These are phyloP conservation scores for Strigops habroptila DNA, from an alignment of 2,113 vertebrate species.

Conservation along the genomic window DNA sequence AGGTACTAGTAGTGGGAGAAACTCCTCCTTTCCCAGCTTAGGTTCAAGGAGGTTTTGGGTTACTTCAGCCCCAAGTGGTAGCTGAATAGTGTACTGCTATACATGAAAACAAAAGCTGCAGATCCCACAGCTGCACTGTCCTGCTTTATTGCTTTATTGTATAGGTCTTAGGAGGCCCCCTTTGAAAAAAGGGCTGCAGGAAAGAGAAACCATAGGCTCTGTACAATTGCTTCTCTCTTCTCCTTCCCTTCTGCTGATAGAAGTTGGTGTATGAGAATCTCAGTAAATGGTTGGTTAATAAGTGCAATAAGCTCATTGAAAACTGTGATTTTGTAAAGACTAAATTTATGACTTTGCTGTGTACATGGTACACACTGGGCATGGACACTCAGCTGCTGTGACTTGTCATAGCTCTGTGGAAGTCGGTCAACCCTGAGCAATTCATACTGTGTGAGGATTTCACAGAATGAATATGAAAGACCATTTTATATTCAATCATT, in stretches of 20 bases:
- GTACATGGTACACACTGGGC: neutral
- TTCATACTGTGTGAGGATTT: neutral
- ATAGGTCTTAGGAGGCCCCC: neutral
- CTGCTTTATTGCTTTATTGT: neutral
- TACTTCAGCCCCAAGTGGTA: neutral
- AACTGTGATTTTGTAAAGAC: neutral
- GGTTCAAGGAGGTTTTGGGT: neutral
- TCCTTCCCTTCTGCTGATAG: neutral
- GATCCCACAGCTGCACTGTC: no score
- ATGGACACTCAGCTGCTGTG: neutral
- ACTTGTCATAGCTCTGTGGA: neutral
- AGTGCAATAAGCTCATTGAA: neutral
- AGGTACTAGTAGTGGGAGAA: neutral
- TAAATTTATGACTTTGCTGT: neutral
- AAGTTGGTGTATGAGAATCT: accelerated
- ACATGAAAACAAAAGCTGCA: neutral
- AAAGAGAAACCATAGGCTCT: neutral
- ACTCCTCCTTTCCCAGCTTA: neutral
- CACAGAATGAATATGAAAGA: neutral
- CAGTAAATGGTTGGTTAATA: neutral
- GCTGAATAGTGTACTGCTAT: accelerated
- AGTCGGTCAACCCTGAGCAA: neutral
- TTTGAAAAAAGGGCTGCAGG: neutral
- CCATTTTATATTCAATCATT: neutral
- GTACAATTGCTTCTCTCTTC: neutral